Conservation (phyloP, 2,797 vertebrate genomes). For the Heterohyrax brucei region DNA sequence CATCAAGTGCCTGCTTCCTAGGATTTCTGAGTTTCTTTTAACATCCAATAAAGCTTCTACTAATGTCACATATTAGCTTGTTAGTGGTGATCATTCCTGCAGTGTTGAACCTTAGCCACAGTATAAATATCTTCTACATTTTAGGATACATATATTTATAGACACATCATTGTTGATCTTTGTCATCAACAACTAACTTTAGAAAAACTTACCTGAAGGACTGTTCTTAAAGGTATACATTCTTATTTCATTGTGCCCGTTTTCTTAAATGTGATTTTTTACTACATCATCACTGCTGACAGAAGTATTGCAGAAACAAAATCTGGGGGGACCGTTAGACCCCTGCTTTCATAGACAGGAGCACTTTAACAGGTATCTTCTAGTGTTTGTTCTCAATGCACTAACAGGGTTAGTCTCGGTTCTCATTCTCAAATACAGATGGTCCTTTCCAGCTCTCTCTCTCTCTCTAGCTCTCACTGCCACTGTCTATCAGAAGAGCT, state of each 20-base stretch:
- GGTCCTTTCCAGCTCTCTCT: not conserved
- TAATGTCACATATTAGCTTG: slow-evolving; percentile 60
- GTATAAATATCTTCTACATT: slow-evolving; percentile 34
- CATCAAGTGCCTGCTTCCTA: slow-evolving; percentile 65
- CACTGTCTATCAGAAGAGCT: slow-evolving; percentile 30
- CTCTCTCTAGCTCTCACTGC: not conserved
- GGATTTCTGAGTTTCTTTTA: slow-evolving; percentile 67
- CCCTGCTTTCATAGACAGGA: not conserved
- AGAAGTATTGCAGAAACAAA: slow-evolving; percentile 9
- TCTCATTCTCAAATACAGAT: not conserved
- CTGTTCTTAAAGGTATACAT: slow-evolving; percentile 44
- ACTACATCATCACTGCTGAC: not conserved
- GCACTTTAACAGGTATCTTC: not conserved
- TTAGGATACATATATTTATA: slow-evolving; percentile 39
- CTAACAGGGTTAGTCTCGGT: not conserved
- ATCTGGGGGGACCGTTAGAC: not conserved
- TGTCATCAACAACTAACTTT: not conserved
- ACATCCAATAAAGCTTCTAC: slow-evolving; percentile 24
- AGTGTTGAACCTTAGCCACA: slow-evolving; percentile 1
- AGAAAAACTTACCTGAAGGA: not conserved
- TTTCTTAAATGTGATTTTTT: slow-evolving; percentile 67
- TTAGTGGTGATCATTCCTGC: slow-evolving; percentile 11
- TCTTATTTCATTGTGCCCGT: slow-evolving; percentile 75
- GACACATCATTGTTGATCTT: not conserved
- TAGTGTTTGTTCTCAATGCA: not conserved